These are phyloP conservation scores for Eupleurogrammus muticus DNA, from an alignment of 2,797 vertebrate species.

Conservation along the genomic window DNA sequence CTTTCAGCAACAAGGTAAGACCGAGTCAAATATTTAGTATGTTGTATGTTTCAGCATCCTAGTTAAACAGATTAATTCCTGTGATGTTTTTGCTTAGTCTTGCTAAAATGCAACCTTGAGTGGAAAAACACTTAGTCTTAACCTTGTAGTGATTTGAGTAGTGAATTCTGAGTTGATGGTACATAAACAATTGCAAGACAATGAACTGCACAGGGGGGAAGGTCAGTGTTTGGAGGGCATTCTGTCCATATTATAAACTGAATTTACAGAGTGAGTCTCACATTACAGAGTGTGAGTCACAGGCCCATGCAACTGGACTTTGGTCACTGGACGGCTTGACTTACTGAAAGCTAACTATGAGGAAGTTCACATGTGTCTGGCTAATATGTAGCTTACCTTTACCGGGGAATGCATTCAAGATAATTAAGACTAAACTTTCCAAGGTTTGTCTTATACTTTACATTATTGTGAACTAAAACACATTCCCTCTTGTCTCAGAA, in stretches of 20 bases:
- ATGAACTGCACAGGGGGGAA: background rate
- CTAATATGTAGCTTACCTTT: background rate
- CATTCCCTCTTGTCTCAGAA: conserved; percentile 9
- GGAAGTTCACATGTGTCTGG: background rate
- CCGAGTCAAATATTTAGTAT: background rate
- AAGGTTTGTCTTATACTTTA: background rate
- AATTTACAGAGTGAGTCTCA: background rate
- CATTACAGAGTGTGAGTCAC: conserved; percentile 12
- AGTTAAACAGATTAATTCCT: background rate
- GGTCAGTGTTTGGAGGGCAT: background rate
- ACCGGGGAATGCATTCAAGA: background rate
- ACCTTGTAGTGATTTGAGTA: background rate
- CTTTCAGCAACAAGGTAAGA: conserved; percentile 49
- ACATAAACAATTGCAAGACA: background rate
- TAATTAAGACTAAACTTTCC: background rate
- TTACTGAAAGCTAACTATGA: conserved; percentile 34
- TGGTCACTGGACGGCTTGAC: conserved; percentile 36
- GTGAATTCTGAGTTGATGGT: background rate
- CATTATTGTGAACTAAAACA: background rate
- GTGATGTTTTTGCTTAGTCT: background rate
- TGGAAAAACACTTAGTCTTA: background rate
- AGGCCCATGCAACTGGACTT: conserved; percentile 57
- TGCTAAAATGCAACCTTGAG: background rate
- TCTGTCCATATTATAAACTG: conserved; percentile 3
- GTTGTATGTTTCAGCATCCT: background rate